A percentile compares a stretch with the other conserved stretches of the same genome.
Conservation (phyloP, 2,797 vertebrate species). For the Sebastes vulpes region DNA sequence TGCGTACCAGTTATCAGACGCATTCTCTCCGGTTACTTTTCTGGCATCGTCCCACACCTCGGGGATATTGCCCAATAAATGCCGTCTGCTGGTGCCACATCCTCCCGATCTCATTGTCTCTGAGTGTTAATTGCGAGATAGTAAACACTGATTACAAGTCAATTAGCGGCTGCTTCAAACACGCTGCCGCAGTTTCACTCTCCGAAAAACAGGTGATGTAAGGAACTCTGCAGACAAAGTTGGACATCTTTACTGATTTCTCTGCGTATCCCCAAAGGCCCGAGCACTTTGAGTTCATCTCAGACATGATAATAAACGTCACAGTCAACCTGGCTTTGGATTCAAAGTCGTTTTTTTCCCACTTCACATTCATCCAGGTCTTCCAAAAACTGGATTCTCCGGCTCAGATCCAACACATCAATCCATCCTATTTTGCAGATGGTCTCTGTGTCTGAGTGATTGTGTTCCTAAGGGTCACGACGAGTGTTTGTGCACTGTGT, state of each 20-base stretch:
- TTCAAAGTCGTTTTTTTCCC: slow-evolving; percentile 38
- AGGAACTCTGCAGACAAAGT: slow-evolving; percentile 25
- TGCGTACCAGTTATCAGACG: slow-evolving; percentile 64
- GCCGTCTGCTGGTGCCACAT: slow-evolving; percentile 61
- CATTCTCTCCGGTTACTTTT: slow-evolving; percentile 56
- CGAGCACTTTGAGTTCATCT: slow-evolving; percentile 70
- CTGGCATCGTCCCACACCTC: slow-evolving; percentile 64
- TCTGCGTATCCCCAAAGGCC: slow-evolving; percentile 50
- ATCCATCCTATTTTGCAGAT: slow-evolving; percentile 64
- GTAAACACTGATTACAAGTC: slow-evolving; percentile 77
- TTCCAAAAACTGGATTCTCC: slow-evolving; percentile 50
- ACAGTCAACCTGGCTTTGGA: slow-evolving; percentile 56
- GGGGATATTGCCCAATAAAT: slow-evolving; percentile 67
- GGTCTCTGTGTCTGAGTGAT: slow-evolving; percentile 26
- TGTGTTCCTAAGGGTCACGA: slow-evolving; percentile 48
- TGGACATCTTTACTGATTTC: slow-evolving; percentile 33
- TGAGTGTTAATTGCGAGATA: slow-evolving; percentile 75
- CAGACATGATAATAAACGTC: slow-evolving; percentile 70
- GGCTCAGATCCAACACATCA: slow-evolving; percentile 51
- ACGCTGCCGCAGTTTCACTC: slow-evolving; percentile 9
- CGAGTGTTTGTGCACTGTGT: slow-evolving; percentile 21
- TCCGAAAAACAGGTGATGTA: slow-evolving; percentile 39
- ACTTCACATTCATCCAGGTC: slow-evolving; percentile 37
- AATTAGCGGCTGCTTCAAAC: slow-evolving; percentile 58
- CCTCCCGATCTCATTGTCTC: slow-evolving; percentile 62